A percentile compares a stretch with the other conserved stretches of the same genome.
Evolutionary conservation across 1,140 invertebrate species (phyloP).

Genomic region (Hypsibius dujardini): DNA sequence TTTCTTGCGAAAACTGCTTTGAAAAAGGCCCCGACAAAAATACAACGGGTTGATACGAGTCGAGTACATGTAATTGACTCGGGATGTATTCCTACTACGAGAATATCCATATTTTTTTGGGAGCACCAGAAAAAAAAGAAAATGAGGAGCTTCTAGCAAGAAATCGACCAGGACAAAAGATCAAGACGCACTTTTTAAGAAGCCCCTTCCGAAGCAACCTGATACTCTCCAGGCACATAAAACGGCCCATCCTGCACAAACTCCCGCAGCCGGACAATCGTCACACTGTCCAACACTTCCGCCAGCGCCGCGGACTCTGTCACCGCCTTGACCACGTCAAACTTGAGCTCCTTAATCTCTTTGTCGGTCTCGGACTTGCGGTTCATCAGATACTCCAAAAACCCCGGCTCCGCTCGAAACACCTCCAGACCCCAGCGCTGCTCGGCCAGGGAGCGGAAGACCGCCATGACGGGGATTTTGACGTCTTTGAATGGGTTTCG

Average conservation of each 20-base stretch:
- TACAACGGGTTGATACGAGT: too few species aligned
- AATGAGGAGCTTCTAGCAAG: too few species aligned
- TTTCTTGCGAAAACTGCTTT: too few species aligned
- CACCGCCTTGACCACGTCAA: constrained; percentile 28
- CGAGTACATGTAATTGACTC: too few species aligned
- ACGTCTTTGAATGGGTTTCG: constrained; percentile 10
- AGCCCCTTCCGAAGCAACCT: constrained; percentile 25
- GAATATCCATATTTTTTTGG: too few species aligned
- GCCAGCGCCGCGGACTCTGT: constrained; percentile 28
- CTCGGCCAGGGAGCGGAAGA: constrained; percentile 28
- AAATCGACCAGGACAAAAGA: too few species aligned
- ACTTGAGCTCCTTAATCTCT: constrained; percentile 32
- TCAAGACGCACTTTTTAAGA: too few species aligned
- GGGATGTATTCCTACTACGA: too few species aligned
- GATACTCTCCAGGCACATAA: constrained; percentile 27
- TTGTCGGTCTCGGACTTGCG: constrained; percentile 31
- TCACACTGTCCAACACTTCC: constrained; percentile 29
- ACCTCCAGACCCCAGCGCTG: constrained; percentile 31
- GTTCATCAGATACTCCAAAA: constrained; percentile 32
- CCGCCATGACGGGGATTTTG: background rate
- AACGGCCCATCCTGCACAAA: constrained; percentile 28
- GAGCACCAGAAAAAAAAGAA: too few species aligned
- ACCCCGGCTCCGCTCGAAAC: constrained; percentile 30
- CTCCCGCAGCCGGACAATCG: constrained; percentile 27
- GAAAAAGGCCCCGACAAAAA: too few species aligned